Percentiles rank a stretch among this genome's conserved stretches.
phyloP scores from a whole-genome alignment of 2,113 vertebrate species.

The Thymallus thymallus region DNA sequence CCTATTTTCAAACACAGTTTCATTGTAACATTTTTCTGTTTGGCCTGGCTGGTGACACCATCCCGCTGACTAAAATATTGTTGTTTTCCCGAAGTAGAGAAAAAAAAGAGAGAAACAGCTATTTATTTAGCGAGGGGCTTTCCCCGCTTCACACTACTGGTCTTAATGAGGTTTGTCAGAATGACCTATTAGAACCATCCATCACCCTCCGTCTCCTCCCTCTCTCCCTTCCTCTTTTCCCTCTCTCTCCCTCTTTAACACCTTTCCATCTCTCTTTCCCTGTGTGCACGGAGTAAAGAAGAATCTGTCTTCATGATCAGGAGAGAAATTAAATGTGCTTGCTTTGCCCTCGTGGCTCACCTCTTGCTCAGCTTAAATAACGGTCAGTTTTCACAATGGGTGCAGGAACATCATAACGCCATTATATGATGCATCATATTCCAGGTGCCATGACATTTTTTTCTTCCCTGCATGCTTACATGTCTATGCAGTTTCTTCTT shows the following conservation, averaged over 20 bases:
- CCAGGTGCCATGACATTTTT: slow-evolving; percentile 30
- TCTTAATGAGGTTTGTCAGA: slow-evolving; percentile 59
- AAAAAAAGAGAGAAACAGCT: slow-evolving; percentile 31
- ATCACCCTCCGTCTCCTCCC: slow-evolving; percentile 33
- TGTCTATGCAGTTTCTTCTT: too few relatives aligned
- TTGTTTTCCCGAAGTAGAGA: slow-evolving; percentile 21
- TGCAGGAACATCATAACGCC: slow-evolving; percentile 43
- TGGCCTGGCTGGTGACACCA: background rate
- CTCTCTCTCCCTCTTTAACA: slow-evolving; percentile 18
- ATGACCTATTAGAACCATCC: slow-evolving; percentile 60
- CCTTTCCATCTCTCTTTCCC: slow-evolving; percentile 7
- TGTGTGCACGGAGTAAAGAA: slow-evolving; percentile 59
- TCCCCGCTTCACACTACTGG: slow-evolving; percentile 34
- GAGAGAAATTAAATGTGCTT: slow-evolving; percentile 64
- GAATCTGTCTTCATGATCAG: slow-evolving; percentile 67
- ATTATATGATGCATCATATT: slow-evolving; percentile 36
- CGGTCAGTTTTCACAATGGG: slow-evolving; percentile 33
- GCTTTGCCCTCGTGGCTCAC: slow-evolving; percentile 41
- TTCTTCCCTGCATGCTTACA: background rate
- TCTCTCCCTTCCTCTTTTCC: slow-evolving; percentile 19
- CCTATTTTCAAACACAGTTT: too few relatives aligned
- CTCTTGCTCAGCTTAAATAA: slow-evolving; percentile 58
- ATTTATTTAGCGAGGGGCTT: slow-evolving; percentile 39
- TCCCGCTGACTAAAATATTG: background rate
- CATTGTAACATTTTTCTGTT: too few relatives aligned